Base-by-base conservation (phyloP, 1,140 invertebrate species). In the Cydia pomonella region DNA sequence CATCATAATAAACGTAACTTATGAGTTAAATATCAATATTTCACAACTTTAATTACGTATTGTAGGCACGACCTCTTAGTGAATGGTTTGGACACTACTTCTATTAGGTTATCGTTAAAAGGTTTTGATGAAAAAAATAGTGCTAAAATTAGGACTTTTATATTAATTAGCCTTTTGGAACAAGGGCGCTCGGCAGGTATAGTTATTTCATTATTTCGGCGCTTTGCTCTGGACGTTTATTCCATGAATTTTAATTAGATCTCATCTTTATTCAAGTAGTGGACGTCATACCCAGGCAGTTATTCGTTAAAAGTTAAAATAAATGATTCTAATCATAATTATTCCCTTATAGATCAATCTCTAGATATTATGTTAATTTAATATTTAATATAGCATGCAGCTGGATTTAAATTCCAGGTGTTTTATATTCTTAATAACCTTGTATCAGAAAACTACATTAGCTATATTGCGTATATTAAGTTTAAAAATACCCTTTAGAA, bases 161-260 rank as follows among this genome's bases (percentile, higher is more conserved):
- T 33, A 69, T 69, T 21, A 69, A 69, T 69, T 69, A 33, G 27
- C 29, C 29, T 69, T 69, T 69, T 33, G 64, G n/a, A 16, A 69
- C 64, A 69, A 13, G 13, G 6, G 12, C 47, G 47, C n/a, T 18
- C 47, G 47, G 64, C 27, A 18, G 29, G 64, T 69, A 69, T 69
- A 69, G 64, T 69, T 69, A 41, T 69, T 41, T 69, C 6, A 69
- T 41, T 69, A 69, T 69, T 69, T 69, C 16, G 64, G 3, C 64
- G 64, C 64, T 69, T 59, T 69, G 18, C 29, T 18, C 64, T 33
- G 29, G 29, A 38, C 29, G 64, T 69, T 38, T 69, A 69, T 69
- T 69, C n/a, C n/a, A 33, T 69, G 64, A 69, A 69, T 69, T 69
- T 69, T 69, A 69, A 69, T 69, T 69, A 69, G 13, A 38, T n/a